Evolutionary conservation across 2,888 invertebrate genomes (phyloP).

Genomic region (Tenthredo mesomela): DNA sequence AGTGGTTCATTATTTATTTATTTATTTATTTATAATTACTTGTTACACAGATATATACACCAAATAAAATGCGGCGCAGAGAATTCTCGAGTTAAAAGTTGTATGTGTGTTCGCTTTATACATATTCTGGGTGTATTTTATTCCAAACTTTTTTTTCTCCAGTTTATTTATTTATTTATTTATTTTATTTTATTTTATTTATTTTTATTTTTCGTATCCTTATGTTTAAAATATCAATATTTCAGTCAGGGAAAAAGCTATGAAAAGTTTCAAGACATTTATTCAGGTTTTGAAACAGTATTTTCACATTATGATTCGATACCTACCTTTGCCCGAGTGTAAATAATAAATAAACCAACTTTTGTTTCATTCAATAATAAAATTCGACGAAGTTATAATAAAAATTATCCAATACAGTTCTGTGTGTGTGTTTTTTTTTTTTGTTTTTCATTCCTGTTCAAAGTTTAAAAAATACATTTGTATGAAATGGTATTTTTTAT

Average conservation of each 20-base stretch:
- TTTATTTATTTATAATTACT: background rate
- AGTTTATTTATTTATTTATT: background rate
- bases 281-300: background rate
- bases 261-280: slow-evolving; percentile 22
- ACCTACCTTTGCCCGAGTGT: background rate
- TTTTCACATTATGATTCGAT: background rate
- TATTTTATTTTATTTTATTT: no score
- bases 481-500: background rate
- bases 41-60: background rate
- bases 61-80: background rate
- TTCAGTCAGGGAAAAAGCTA: slow-evolving; percentile 2
- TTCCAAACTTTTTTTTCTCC: background rate
- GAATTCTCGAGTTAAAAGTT: background rate
- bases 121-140: background rate
- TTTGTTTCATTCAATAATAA: background rate
- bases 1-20: background rate
- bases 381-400: background rate
- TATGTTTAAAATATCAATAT: background rate
- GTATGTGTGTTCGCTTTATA: background rate
- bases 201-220: background rate
- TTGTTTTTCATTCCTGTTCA: background rate
- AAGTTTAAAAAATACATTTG: background rate
- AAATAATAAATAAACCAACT: slow-evolving; percentile 39
- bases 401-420: background rate
- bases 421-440: background rate